Evolutionary conservation across 1,140 invertebrate species (phyloP).

Genomic region (Scaptomyza graminum): DNA sequence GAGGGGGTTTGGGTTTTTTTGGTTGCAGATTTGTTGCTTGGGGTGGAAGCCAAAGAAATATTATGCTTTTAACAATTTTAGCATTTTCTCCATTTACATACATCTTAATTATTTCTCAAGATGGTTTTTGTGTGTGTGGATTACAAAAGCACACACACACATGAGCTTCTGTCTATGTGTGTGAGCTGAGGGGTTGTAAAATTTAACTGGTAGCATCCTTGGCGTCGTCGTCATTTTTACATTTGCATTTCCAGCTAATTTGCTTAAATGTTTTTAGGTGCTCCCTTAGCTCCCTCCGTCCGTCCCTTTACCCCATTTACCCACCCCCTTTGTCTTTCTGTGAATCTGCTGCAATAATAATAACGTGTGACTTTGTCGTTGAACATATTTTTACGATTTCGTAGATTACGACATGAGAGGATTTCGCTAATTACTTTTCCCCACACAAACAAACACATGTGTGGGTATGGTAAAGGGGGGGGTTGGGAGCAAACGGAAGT

Average conservation of each 20-base stretch:
- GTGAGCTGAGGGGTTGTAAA: slow-evolving; percentile 53
- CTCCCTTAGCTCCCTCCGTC: slow-evolving; percentile 13
- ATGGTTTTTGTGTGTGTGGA: slow-evolving; percentile 77
- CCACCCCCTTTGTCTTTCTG: slow-evolving; percentile 1
- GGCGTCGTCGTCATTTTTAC: slow-evolving; percentile 77
- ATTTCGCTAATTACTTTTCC: slow-evolving; percentile 76
- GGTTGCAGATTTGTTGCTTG: slow-evolving; percentile 15
- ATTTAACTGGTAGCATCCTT: slow-evolving; percentile 67
- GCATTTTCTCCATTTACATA: slow-evolving; percentile 82
- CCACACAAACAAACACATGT: slow-evolving; percentile 3
- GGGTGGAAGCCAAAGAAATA: slow-evolving; percentile 71
- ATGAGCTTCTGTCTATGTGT: slow-evolving; percentile 15
- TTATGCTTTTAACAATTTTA: slow-evolving; percentile 83
- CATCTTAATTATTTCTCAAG: slow-evolving; percentile 84
- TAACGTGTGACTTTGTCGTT: slow-evolving; percentile 69
- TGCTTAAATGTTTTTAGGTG: slow-evolving; percentile 81
- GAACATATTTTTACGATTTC: slow-evolving; percentile 79
- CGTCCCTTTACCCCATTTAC: background rate
- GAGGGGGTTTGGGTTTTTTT: background rate
- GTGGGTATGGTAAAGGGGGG: background rate
- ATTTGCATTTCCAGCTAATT: slow-evolving; percentile 82
- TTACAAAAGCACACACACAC: slow-evolving; percentile 46
- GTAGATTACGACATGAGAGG: slow-evolving; percentile 66
- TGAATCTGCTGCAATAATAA: slow-evolving; percentile 67
- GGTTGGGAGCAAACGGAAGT: slow-evolving; percentile 16